Evolutionary conservation across 2,113 vertebrate species (phyloP), one percentile per base, ranked within the genome.

Genomic region (Sprattus sprattus): DNA sequence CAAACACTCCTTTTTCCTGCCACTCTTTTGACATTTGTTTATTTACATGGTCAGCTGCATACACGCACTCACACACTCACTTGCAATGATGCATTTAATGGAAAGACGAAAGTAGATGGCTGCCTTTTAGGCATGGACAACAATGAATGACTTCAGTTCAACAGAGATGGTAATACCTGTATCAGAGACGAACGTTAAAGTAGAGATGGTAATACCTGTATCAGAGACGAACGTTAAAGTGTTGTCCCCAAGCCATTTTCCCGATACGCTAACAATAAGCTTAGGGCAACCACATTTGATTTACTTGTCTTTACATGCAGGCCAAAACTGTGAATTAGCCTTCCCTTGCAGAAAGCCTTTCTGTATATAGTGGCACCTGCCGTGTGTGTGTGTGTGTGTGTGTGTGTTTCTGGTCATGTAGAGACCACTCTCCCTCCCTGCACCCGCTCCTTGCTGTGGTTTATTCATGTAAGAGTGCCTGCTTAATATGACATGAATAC

Each of bases 401-500:
- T 60, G 9, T 25, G 45, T 50, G 28, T 82, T 5, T 4, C 6
- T 78, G 39, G 45, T 67, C n/a, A 15, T 82, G 39, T 39, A 50
- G 71, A 54, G 49, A 44, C 54, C 54, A 60, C 54, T 52, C 11
- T 9, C 20, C 64, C 20, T 49, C 50, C 45, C 18, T n/a, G 5
- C 2, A 6, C 45, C 46, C 80, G 80, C 13, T 28, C 54, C 20
- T 45, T 85, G 57, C 22, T 67, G 83, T 57, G n/a, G 15, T 47
- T n/a, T 39, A 45, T 86, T 83, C 60, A 85, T 50, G 47, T 75
- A 81, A 46, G 54, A 81, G 32, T 81, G 49, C 49, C 46, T 81
- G 8, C 45, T 44, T 45, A 3, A 39, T 84, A n/a, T 25, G 25
- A 64, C 83, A 86, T 88, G 15, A 82, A 88, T 85, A 67, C 64